phyloP scores from a whole-genome alignment of 1,140 invertebrate genomes.

The Olivierus martensii region DNA sequence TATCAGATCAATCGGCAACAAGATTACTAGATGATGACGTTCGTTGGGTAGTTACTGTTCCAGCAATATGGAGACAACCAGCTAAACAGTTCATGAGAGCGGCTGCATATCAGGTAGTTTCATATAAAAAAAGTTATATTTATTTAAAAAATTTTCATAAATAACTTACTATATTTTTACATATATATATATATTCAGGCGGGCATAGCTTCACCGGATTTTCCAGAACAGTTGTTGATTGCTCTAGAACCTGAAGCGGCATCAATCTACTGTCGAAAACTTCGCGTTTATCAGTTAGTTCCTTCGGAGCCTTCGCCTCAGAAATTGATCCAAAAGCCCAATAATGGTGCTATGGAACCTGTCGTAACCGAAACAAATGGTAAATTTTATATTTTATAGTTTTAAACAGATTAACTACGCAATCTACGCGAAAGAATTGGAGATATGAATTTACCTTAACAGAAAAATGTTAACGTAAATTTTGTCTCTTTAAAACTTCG shows the following conservation, averaged over 20 bases:
- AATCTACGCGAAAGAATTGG: too few relatives aligned
- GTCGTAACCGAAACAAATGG: too few relatives aligned
- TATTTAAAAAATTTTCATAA: too few relatives aligned
- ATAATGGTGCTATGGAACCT: too few relatives aligned
- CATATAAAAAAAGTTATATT: too few relatives aligned
- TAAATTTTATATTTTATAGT: too few relatives aligned
- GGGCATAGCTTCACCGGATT: constrained; percentile 34
- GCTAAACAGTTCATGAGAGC: constrained; percentile 47
- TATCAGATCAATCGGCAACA: constrained; percentile 37
- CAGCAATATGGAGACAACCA: constrained; percentile 44
- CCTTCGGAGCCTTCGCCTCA: constrained; percentile 24
- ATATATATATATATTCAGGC: constrained; percentile 29
- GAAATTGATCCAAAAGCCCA: background rate
- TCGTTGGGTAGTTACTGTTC: constrained; percentile 46
- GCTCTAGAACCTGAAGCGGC: constrained; percentile 47
- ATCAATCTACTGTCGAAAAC: constrained; percentile 41
- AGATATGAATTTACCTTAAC: too few relatives aligned
- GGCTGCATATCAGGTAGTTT: constrained; percentile 41
- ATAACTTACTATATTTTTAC: too few relatives aligned
- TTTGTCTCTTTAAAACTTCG: too few relatives aligned
- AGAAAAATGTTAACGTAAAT: too few relatives aligned
- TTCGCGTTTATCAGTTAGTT: constrained; percentile 37
- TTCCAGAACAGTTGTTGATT: constrained; percentile 40
- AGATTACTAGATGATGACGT: constrained; percentile 36
- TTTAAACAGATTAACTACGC: too few relatives aligned